Percentiles rank a stretch among this genome's conserved stretches.
These are phyloP conservation scores for Pica pica DNA, from an alignment of 2,113 vertebrate genomes.

Conservation along the genomic window DNA sequence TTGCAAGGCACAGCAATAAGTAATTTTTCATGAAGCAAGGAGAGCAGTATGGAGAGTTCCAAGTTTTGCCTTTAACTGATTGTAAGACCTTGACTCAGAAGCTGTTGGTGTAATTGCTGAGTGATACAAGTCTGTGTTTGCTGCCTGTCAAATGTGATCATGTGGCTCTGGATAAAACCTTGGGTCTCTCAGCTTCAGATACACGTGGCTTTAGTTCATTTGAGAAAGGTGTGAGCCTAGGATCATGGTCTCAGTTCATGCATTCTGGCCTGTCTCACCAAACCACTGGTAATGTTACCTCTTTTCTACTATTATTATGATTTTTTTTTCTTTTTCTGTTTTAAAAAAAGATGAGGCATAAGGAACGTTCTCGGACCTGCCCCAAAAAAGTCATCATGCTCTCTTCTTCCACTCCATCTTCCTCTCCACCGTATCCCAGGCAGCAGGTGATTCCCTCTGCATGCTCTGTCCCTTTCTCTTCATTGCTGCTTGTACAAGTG, in stretches of 20 bases:
- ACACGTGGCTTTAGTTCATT: background rate
- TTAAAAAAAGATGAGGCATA: slow-evolving; percentile 82
- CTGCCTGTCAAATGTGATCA: fast-evolving
- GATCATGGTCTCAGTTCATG: background rate
- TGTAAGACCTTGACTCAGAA: background rate
- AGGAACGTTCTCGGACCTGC: slow-evolving; percentile 86
- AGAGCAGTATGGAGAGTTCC: background rate
- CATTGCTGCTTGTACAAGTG: slow-evolving; percentile 4
- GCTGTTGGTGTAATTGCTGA: background rate
- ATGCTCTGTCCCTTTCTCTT: slow-evolving; percentile 58
- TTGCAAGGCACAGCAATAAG: background rate
- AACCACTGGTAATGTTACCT: background rate
- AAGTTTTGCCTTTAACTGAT: background rate
- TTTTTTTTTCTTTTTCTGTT: slow-evolving; percentile 44
- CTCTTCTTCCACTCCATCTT: slow-evolving; percentile 80
- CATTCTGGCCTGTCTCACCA: background rate
- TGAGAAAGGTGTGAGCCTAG: background rate
- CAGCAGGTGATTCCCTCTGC: slow-evolving; percentile 86
- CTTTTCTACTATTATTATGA: background rate
- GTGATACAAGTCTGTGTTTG: background rate
- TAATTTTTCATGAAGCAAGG: background rate
- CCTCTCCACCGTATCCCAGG: slow-evolving; percentile 71
- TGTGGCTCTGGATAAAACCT: background rate
- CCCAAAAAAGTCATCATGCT: slow-evolving; percentile 99
- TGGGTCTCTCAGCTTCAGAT: background rate